Evolutionary conservation across 2,888 invertebrate species (phyloP).

Genomic region (Callyntrura guangdongensis): DNA sequence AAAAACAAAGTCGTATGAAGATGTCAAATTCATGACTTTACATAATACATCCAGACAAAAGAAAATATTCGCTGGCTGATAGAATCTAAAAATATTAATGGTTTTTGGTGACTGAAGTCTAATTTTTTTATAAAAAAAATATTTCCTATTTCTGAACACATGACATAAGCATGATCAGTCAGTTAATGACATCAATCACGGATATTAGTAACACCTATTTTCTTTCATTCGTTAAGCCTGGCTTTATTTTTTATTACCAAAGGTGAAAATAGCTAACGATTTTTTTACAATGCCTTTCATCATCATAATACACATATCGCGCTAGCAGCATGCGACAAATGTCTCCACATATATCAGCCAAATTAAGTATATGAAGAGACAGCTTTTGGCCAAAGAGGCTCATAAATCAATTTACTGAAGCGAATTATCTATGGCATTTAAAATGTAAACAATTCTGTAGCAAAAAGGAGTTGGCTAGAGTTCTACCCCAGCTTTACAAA

Average conservation of each 20-base stretch:
- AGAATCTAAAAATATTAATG: too few relatives aligned
- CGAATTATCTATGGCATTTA: slow-evolving; percentile 81
- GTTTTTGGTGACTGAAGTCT: too few relatives aligned
- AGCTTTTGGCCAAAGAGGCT: slow-evolving; percentile 70
- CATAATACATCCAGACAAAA: too few relatives aligned
- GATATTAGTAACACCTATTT: background rate
- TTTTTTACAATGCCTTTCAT: background rate
- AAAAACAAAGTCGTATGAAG: too few relatives aligned
- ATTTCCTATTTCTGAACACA: background rate
- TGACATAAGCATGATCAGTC: background rate
- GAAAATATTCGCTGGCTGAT: too few relatives aligned
- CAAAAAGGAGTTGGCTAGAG: slow-evolving; percentile 71
- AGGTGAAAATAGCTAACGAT: slow-evolving; percentile 42
- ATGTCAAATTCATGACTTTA: too few relatives aligned
- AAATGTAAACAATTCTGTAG: slow-evolving; percentile 78
- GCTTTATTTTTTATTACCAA: background rate
- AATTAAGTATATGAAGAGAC: slow-evolving; percentile 71
- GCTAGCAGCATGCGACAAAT: slow-evolving; percentile 65
- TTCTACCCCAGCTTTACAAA: slow-evolving; percentile 70
- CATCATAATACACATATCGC: slow-evolving; percentile 29
- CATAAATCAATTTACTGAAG: slow-evolving; percentile 80
- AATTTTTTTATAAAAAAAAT: slow-evolving; percentile 16
- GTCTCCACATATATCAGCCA: slow-evolving; percentile 64
- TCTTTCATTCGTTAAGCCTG: background rate
- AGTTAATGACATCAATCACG: background rate